Evolutionary conservation across 1,140 invertebrate genomes (phyloP).

Genomic region (Chlorops oryzae): DNA sequence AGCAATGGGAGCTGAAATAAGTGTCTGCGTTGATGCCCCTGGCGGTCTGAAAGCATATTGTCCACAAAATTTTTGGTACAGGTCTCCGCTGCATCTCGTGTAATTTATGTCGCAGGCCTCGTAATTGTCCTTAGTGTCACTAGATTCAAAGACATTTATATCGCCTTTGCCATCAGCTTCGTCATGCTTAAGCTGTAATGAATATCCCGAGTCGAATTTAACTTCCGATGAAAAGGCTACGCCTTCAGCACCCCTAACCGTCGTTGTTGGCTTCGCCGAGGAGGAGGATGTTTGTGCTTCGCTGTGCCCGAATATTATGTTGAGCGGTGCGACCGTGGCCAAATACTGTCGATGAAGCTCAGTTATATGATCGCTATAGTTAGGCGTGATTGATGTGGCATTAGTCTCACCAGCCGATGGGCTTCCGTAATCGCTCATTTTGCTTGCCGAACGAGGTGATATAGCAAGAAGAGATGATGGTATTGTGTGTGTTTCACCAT

Average conservation of each 20-base stretch:
- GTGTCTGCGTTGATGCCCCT: conserved; percentile 12
- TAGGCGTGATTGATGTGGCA: conserved; percentile 20
- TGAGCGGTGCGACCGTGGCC: conserved; percentile 41
- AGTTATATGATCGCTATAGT: conserved; percentile 42
- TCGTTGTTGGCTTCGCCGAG: background rate
- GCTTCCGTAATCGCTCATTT: no score
- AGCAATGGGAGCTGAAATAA: background rate
- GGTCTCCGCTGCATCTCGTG: conserved; percentile 9
- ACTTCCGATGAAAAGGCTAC: background rate
- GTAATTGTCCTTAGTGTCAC: background rate
- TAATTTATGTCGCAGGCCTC: background rate
- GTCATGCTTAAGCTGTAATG: no score
- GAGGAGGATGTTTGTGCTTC: background rate
- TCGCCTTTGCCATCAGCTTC: no score
- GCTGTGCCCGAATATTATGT: conserved; percentile 33
- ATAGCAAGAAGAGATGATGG: no score
- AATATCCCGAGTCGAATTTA: no score
- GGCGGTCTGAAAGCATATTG: conserved; percentile 8
- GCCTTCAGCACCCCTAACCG: background rate
- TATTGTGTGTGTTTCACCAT: no score
- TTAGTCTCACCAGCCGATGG: background rate
- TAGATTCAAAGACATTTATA: no score
- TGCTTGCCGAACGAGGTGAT: no score
- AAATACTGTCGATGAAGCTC: conserved; percentile 43
- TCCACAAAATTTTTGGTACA: background rate